Percentiles rank a stretch among this genome's conserved stretches.
Conservation (phyloP, 2,113 vertebrate genomes). For the Natator depressus region DNA sequence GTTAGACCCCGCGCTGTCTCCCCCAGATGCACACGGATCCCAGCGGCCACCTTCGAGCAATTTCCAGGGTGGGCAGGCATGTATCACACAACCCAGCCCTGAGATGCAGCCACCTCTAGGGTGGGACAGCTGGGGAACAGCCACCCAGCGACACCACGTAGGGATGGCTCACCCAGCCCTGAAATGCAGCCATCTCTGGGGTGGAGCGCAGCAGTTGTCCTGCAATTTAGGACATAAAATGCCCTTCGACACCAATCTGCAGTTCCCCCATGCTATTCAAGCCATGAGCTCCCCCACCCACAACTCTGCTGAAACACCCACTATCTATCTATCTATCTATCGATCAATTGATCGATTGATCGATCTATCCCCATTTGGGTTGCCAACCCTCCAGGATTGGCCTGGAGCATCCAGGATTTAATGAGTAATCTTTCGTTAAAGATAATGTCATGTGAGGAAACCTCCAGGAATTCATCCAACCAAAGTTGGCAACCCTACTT, state of each 20-base stretch:
- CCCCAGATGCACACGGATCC: not conserved
- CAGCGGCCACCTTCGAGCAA: not conserved
- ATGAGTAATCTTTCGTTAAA: no score
- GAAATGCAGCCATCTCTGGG: not conserved
- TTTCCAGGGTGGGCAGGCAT: not conserved
- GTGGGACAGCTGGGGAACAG: not conserved
- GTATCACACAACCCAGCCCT: not conserved
- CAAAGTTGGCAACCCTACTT: no score
- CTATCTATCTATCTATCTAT: no score
- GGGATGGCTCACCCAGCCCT: not conserved
- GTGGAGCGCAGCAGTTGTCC: not conserved
- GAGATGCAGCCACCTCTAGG: not conserved
- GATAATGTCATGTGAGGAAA: no score
- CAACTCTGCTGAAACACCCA: no score
- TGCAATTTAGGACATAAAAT: not conserved
- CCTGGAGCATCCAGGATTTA: no score
- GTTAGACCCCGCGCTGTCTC: not conserved
- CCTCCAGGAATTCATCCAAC: no score
- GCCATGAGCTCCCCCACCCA: no score
- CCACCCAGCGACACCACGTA: not conserved
- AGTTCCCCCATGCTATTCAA: no score
- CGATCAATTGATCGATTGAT: no score
- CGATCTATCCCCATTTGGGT: no score
- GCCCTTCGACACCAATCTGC: not conserved
- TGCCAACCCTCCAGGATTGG: no score